Conservation (phyloP, 2,797 vertebrate species). For the Nannoperca australis region DNA sequence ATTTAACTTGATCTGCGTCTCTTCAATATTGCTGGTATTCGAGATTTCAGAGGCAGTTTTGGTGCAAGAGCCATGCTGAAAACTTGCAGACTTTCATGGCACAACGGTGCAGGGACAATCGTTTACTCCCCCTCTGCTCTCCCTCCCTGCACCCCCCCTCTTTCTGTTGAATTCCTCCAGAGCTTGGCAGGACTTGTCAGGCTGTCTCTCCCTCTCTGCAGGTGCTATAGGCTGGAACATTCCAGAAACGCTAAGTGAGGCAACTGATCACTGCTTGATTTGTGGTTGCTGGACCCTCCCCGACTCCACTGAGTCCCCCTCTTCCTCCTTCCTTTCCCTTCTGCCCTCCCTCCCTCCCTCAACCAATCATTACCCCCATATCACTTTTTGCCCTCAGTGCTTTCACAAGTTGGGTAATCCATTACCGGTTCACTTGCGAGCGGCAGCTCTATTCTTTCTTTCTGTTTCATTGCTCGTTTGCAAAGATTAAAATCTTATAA, state of each 20-base stretch:
- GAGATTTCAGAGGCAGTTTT: neutral
- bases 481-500: too few species aligned
- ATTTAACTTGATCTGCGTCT: neutral
- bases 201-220: conserved; percentile 75
- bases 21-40: neutral
- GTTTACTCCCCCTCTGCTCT: neutral
- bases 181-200: conserved; percentile 82
- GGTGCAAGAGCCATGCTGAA: neutral
- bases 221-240: conserved; percentile 81
- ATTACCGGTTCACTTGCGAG: conserved; percentile 50
- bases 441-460: too few species aligned
- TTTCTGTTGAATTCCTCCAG: conserved; percentile 68
- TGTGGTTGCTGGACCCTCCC: conserved; percentile 65
- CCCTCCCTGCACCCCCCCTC: neutral
- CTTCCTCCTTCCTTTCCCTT: conserved; percentile 25
- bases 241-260: conserved; percentile 72
- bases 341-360: conserved; percentile 7
- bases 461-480: neutral
- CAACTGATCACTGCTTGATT: conserved; percentile 78
- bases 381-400: conserved; percentile 43
- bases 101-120: neutral
- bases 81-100: neutral
- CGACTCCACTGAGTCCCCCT: neutral
- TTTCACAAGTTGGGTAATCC: conserved; percentile 30
- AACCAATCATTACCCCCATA: conserved; percentile 42